A percentile compares a stretch with the other conserved stretches of the same genome.
Evolutionary conservation across 2,797 vertebrate species (phyloP).

Genomic region (Mastacembelus armatus): DNA sequence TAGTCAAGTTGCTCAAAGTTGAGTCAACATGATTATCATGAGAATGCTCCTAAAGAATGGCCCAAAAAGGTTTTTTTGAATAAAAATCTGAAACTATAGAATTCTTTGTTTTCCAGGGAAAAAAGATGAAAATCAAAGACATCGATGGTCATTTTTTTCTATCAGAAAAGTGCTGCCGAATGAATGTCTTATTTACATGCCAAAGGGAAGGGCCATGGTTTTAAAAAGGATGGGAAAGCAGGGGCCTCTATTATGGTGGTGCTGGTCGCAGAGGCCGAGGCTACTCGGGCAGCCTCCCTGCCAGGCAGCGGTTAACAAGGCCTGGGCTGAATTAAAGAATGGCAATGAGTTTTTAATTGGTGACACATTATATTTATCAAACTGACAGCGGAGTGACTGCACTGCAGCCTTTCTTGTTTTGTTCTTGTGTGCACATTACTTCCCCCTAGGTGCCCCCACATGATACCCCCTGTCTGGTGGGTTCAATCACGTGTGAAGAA

Average conservation of each 20-base stretch:
- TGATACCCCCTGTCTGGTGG: conserved; percentile 82
- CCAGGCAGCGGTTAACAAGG: conserved; percentile 93
- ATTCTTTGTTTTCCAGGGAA: conserved; percentile 88
- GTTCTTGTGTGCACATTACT: conserved; percentile 87
- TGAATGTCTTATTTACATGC: conserved; percentile 98
- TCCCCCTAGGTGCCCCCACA: conserved; percentile 85
- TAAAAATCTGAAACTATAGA: conserved; percentile 91
- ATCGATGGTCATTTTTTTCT: conserved; percentile 91
- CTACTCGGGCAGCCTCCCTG: conserved; percentile 85
- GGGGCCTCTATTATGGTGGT: conserved; percentile 84
- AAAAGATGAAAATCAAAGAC: conserved; percentile 92
- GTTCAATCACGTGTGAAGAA: conserved; percentile 86
- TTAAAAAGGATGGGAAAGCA: conserved; percentile 89
- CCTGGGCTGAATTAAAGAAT: conserved; percentile 89
- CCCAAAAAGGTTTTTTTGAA: conserved; percentile 83
- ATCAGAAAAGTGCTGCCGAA: conserved; percentile 87
- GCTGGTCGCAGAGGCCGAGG: conserved; percentile 84
- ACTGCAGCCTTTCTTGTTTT: conserved; percentile 87
- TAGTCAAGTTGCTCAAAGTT: conserved; percentile 86
- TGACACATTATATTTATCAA: conserved; percentile 98
- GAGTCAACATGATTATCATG: conserved; percentile 91
- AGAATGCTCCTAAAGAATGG: conserved; percentile 84
- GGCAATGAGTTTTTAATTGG: conserved; percentile 97
- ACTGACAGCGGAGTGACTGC: conserved; percentile 89
- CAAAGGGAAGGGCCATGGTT: conserved; percentile 86